Base-by-base conservation (phyloP, 2,113 vertebrate genomes). In the Columba janthina region DNA sequence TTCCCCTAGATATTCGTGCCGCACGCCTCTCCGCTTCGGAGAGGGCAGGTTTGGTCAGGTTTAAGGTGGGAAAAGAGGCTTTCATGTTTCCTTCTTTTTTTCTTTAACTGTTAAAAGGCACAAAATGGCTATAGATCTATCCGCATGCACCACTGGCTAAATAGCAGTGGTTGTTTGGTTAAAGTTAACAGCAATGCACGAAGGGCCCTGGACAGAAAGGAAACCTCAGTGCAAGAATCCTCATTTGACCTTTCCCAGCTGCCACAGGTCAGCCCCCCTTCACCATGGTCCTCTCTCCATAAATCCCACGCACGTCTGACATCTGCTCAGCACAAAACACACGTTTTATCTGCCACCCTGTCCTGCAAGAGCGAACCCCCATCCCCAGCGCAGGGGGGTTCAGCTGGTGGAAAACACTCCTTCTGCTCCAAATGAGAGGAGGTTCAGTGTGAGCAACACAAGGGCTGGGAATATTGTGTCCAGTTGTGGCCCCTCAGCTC, bases 11-110 rank as follows among this genome's bases (percentile, higher is more conserved):
- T n/a, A 54, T 5, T 15, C 16, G 29, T 0, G 24, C 11, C 5
- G 40, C 38, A 54, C 3, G 0, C 34, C 91, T 56, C 92, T 53
- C 53, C 0, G 1, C 3, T 12, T 85, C 1, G 0, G 18, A 42
- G 65, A 2, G 1, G 84, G 89, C 84, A 85, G 34, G 53, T 72
- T 78, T 20, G 38, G 24, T 85, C 73, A 91, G 66, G 73, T 65
- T 79, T 82, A 26, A 82, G 84, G 65, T 72, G 57, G 44, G 53
- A 89, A 75, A 82, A 60, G 48, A 22, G 64, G 70, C 44, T 92
- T 82, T 65, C 56, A 69, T 65, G 44, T 79, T 90, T 73, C 66
- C 42, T 72, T 51, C 60, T 58, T 32, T 75, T 75, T 77, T 66
- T 56, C 17, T 92, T 40, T 65, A 32, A 18, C 58, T 72, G 32